A percentile compares a stretch with the other conserved stretches of the same genome.
phyloP scores from a whole-genome alignment of 1,140 invertebrate species.

The Tribolium castaneum region DNA sequence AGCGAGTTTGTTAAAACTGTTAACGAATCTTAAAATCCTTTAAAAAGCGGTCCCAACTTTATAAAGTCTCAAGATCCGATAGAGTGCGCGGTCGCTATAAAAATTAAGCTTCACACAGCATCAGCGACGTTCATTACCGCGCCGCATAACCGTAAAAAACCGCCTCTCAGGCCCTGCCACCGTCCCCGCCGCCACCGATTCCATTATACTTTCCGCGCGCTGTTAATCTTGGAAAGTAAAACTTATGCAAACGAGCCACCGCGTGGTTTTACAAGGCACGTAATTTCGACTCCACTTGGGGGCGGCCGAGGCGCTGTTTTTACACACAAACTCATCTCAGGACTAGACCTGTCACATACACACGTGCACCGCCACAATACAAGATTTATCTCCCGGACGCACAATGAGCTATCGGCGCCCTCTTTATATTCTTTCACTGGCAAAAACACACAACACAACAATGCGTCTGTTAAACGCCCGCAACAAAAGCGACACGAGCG shows the following conservation, averaged over 20 bases:
- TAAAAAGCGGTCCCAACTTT: constrained; percentile 59
- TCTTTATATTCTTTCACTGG: constrained; percentile 26
- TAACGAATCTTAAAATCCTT: constrained; percentile 62
- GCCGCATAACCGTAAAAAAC: constrained; percentile 60
- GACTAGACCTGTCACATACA: constrained; percentile 45
- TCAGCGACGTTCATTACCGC: constrained; percentile 56
- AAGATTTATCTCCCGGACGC: constrained; percentile 50
- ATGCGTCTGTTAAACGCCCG: too few species aligned
- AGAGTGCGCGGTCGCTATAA: constrained; percentile 56
- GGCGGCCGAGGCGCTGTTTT: constrained; percentile 47
- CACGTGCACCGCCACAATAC: constrained; percentile 46
- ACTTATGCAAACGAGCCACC: constrained; percentile 62
- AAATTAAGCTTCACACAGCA: constrained; percentile 60
- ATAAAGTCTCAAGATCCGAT: constrained; percentile 56
- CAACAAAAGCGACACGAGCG: too few species aligned
- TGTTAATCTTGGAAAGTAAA: constrained; percentile 63
- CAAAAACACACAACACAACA: neutral
- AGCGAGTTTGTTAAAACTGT: constrained; percentile 62
- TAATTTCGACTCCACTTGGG: constrained; percentile 53
- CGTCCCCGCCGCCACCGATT: constrained; percentile 44
- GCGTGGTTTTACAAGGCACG: constrained; percentile 61
- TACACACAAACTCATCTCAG: constrained; percentile 48
- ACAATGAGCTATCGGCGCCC: constrained; percentile 2
- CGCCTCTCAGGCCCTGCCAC: constrained; percentile 10
- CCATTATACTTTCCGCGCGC: constrained; percentile 60